Conservation (phyloP, 2,113 vertebrate species). For the Xenotilapia longispinis region DNA sequence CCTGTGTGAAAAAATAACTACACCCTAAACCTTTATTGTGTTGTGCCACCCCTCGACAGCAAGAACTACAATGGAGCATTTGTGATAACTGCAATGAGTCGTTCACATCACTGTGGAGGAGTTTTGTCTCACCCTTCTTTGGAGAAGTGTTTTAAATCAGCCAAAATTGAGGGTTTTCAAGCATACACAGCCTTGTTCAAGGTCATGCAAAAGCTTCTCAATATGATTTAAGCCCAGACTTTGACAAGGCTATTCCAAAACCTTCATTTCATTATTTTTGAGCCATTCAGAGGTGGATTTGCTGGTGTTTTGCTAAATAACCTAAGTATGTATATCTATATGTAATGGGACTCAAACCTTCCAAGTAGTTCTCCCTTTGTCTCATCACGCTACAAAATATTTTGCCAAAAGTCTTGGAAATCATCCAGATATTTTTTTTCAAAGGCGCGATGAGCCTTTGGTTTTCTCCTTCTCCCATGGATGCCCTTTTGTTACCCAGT, state of each 20-base stretch:
- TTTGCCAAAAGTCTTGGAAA: background rate
- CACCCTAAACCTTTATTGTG: background rate
- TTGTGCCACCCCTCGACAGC: background rate
- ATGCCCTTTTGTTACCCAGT: background rate
- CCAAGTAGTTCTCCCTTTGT: background rate
- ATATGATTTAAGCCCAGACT: background rate
- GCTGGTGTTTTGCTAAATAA: background rate
- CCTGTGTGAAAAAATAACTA: background rate
- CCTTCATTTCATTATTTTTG: background rate
- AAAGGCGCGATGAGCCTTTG: fast-evolving
- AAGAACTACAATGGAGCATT: background rate
- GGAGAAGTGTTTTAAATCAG: background rate
- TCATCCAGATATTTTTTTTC: background rate
- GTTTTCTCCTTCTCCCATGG: background rate
- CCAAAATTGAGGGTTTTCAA: background rate
- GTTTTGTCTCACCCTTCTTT: background rate
- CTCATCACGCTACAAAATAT: background rate
- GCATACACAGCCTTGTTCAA: background rate
- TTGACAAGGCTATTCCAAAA: background rate
- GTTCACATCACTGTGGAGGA: background rate
- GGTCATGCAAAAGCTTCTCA: background rate
- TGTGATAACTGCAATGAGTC: background rate
- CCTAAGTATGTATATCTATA: background rate
- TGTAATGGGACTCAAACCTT: background rate
- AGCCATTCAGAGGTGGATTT: background rate